phyloP scores from a whole-genome alignment of 2,888 invertebrate genomes.

The Artemia sinica region DNA sequence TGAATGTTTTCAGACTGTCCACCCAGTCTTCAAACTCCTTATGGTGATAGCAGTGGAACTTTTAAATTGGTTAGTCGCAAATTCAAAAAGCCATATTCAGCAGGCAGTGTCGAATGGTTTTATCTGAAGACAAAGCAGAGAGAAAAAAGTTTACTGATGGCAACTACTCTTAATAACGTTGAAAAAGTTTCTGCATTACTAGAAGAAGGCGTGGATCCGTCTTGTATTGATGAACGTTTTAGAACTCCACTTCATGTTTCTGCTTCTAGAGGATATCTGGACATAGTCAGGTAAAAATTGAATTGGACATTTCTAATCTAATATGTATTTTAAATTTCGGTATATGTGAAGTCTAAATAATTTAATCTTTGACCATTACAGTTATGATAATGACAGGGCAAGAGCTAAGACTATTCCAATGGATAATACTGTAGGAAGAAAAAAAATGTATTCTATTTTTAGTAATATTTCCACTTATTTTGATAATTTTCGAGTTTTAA shows the following conservation, averaged over 20 bases:
- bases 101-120: not conserved
- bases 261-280: conserved; percentile 6
- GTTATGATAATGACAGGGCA: too few relatives aligned
- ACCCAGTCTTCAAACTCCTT: too few relatives aligned
- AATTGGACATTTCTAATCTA: too few relatives aligned
- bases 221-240: not conserved
- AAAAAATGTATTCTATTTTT: too few relatives aligned
- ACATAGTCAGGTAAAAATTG: not conserved
- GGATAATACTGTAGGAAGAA: too few relatives aligned
- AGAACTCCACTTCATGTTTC: conserved; percentile 12
- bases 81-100: not conserved
- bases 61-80: not conserved
- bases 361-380: too few relatives aligned
- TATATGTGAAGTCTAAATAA: too few relatives aligned
- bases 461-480: too few relatives aligned
- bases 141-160: not conserved
- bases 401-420: too few relatives aligned
- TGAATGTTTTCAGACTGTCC: too few relatives aligned
- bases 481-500: too few relatives aligned
- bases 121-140: not conserved
- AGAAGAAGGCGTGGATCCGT: not conserved
- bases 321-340: too few relatives aligned
- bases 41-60: not conserved
- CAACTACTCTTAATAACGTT: not conserved
- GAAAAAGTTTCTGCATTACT: not conserved